These are phyloP conservation scores for Crossocerus cetratus DNA, from an alignment of 2,888 invertebrate species.

Conservation along the genomic window DNA sequence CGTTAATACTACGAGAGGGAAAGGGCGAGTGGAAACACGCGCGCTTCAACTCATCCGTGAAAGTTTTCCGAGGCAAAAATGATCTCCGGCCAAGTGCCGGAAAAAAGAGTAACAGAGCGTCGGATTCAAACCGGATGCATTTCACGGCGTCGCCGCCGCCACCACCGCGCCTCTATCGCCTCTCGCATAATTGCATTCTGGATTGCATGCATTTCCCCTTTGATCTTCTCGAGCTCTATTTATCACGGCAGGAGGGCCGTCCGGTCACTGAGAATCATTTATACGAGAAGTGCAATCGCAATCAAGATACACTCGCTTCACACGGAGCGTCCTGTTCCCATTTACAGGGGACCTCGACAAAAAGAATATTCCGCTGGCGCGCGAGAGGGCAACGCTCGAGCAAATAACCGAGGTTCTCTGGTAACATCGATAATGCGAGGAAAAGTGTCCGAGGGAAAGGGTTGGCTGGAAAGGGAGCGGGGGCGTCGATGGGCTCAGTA, in stretches of 20 bases:
- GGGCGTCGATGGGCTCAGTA: conserved; percentile 17
- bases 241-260: conserved; percentile 1
- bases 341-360: too few species aligned
- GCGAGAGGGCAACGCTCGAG: neutral
- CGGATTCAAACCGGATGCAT: neutral
- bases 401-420: neutral
- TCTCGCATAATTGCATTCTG: conserved; percentile 28
- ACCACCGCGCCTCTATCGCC: conserved; percentile 9
- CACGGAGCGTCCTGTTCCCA: too few species aligned
- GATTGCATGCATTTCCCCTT: conserved; percentile 30
- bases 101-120: neutral
- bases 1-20: conserved; percentile 11
- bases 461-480: neutral
- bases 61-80: conserved; percentile 47
- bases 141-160: neutral
- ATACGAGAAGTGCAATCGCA: conserved; percentile 11
- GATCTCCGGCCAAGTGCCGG: conserved; percentile 17
- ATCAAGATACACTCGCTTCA: conserved; percentile 10
- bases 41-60: conserved; percentile 4
- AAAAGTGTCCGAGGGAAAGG: conserved; percentile 10
- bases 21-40: neutral
- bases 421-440: neutral
- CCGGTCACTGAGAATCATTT: neutral
- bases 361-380: too few species aligned
- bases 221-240: conserved; percentile 36